Evolutionary conservation across 2,113 vertebrate species (phyloP), one percentile per base, ranked within the genome.

Genomic region (Dromas ardeola): DNA sequence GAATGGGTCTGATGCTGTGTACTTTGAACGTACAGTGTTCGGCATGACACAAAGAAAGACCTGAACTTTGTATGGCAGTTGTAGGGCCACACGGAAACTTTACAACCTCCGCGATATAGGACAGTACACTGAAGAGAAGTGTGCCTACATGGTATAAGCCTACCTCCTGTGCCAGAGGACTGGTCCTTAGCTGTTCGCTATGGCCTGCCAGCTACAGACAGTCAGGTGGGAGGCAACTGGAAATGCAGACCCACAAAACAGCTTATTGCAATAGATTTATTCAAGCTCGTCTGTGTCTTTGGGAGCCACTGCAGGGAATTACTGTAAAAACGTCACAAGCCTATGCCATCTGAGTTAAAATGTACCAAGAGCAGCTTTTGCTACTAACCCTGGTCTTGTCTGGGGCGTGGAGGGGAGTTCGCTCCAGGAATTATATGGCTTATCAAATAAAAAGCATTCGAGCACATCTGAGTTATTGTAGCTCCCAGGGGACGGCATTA

Each of bases 41-140:
- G 30, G 32, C 23, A 40, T 1, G 0, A 55, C 45, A 30, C 47
- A 65, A 30, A 84, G 26, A 32, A 11, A 43, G 52, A 45, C 30
- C 43, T 80, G 38, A 92, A 30, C 29, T 52, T 67, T 43, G 7
- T 40, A 38, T 61, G 26, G 52, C 70, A 13, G 53, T 11, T 67
- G 7, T 61, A 67, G 29, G 14, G 29, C 19, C 58, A 36, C 27
- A 43, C 34, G 38, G 22, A 77, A 80, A 34, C 5, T 63, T 61
- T 40, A 34, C 55, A 36, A 1, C 11, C 12, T n/a, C 23, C 56
- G 32, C 1, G 0, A 3, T 22, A 15, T 2, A 73, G 62, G 43
- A 11, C 18, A 61, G 61, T 15, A 29, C 25, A 6, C 73, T 45
- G 19, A 50, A 74, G 10, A 43, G 49, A 78, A 32, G 4, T 30